Evolutionary conservation across 2,113 vertebrate species (phyloP), one percentile per base, ranked within the genome.

Genomic region (Cervus canadensis): DNA sequence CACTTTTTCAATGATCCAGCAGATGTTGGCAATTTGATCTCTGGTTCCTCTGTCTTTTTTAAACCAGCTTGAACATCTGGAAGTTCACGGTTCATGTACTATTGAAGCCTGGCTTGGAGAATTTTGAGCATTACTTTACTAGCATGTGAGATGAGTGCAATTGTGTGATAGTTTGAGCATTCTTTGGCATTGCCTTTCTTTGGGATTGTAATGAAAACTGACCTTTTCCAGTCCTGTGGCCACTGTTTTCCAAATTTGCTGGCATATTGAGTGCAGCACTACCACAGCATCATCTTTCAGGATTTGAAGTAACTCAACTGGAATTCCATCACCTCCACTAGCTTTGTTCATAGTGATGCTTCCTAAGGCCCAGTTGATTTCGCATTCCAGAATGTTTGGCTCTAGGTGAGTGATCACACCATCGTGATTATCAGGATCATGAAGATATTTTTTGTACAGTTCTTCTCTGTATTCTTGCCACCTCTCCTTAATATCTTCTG

Each of bases 161-260:
- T 19, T 67, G 33, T 5, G 64, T 0, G 0, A 8, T 67, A 67
- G 64, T 67, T 7, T 10, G 16, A 67, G 4, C 33, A n/a, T n/a
- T 67, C 16, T n/a, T 19, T 67, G 16, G 7, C 33, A 19, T 67
- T 67, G 7, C 4, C 33, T 67, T 67, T 67, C 2, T 67, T 67
- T 1, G 33, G 60, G 17, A n/a, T 36, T 67, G 16, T 8, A 67
- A 36, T 67, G 64, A 67, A 67, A 67, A 36, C 17, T 36, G 64
- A 67, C 2, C 17, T 36, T 67, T 67, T 67, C 15, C 16, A 67
- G 64, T 67, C 17, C 17, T 8, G 3, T 67, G 33, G 64, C 17
- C 8, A 67, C 33, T 19, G 16, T 40, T 40, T 19, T 67, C 30
- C 62, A 67, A 9, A 67, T 67, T 19, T 67, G 16, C 33, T 67